Evolutionary conservation across 2,888 invertebrate species (phyloP).

Genomic region (Mystacides longicornis): DNA sequence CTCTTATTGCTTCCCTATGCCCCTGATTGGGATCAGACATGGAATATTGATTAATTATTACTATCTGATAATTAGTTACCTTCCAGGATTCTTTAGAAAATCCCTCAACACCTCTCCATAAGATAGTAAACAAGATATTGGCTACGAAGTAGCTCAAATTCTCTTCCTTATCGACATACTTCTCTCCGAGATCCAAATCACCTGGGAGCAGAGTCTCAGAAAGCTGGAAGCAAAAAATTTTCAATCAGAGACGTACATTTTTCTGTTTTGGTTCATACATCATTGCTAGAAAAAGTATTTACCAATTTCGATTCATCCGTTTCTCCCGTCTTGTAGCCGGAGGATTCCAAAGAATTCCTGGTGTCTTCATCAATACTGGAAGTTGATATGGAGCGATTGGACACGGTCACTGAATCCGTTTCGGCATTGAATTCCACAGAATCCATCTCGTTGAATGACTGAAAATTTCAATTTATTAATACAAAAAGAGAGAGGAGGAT

Average conservation of each 20-base stretch:
- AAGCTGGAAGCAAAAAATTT: constrained; percentile 26
- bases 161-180: constrained; percentile 41
- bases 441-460: constrained; percentile 23
- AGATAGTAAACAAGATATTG: constrained; percentile 49
- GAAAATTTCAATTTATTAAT: constrained; percentile 9
- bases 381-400: constrained; percentile 21
- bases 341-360: constrained; percentile 11
- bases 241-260: not conserved
- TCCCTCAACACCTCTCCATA: constrained; percentile 54
- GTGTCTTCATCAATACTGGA: constrained; percentile 22
- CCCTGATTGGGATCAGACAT: no score
- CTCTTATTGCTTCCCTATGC: no score
- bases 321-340: constrained; percentile 15
- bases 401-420: constrained; percentile 19
- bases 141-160: constrained; percentile 51
- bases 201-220: constrained; percentile 27
- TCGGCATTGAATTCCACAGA: constrained; percentile 22
- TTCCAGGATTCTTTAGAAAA: constrained; percentile 50
- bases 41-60: no score
- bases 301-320: constrained; percentile 16
- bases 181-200: constrained; percentile 29
- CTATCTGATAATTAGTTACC: constrained; percentile 32
- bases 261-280: not conserved
- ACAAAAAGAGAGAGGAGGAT: no score
- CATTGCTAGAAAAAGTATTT: no score